A percentile compares a stretch with the other conserved stretches of the same genome.
Conservation (phyloP, 92 coral and sea anemone species). For the Meandrina meandrites region DNA sequence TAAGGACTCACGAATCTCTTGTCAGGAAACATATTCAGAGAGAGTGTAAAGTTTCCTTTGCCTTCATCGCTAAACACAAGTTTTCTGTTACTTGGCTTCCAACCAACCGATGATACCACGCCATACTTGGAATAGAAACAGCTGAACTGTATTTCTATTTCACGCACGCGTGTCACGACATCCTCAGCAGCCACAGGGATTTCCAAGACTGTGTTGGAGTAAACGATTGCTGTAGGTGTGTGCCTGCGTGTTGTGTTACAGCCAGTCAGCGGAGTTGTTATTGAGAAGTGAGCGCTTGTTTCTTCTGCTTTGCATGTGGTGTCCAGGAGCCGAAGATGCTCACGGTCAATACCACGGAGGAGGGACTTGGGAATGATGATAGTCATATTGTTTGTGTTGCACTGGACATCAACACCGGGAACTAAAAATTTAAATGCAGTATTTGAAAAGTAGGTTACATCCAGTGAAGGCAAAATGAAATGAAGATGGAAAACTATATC, state of each 20-base stretch:
- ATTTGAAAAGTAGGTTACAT: neutral
- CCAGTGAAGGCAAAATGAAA: too few relatives aligned
- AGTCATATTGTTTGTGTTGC: conserved; percentile 67
- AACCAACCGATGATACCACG: conserved; percentile 21
- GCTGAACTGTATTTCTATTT: conserved; percentile 42
- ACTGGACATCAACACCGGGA: conserved; percentile 57
- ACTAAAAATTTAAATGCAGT: conserved; percentile 28
- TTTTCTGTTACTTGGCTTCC: conserved; percentile 39
- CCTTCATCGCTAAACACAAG: conserved; percentile 27
- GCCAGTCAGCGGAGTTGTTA: conserved; percentile 61
- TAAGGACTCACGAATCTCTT: conserved; percentile 36
- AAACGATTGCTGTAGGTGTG: conserved; percentile 55
- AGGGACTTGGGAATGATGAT: conserved; percentile 76
- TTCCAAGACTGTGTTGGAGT: conserved; percentile 72
- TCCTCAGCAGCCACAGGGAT: conserved; percentile 48
- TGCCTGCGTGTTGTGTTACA: conserved; percentile 76
- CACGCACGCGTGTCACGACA: conserved; percentile 70
- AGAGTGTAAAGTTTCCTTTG: conserved; percentile 41
- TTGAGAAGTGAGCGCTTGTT: conserved; percentile 61
- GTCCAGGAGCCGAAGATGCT: conserved; percentile 68
- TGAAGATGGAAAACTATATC: too few relatives aligned
- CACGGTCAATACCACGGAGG: conserved; percentile 64
- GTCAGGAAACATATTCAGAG: conserved; percentile 44
- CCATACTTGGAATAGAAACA: conserved; percentile 29
- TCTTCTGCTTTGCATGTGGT: conserved; percentile 68